phyloP scores from a whole-genome alignment of 1,140 invertebrate species.

The Watersipora subatra region DNA sequence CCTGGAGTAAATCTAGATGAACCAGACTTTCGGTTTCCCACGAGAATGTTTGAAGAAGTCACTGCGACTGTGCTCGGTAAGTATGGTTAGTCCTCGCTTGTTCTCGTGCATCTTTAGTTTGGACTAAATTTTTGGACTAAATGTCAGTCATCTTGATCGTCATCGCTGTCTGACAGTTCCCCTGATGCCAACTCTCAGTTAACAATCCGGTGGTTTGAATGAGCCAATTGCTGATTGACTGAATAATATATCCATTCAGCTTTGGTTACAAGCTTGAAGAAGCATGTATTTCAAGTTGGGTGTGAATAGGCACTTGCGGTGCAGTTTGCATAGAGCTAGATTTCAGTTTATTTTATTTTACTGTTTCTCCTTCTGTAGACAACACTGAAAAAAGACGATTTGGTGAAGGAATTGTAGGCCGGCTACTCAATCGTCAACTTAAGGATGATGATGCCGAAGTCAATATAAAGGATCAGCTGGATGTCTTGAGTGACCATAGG shows the following conservation, averaged over 20 bases:
- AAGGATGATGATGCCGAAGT: slow-evolving; percentile 41
- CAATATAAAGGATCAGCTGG: slow-evolving; percentile 61
- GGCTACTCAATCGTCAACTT: slow-evolving; percentile 54
- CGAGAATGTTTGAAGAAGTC: slow-evolving; percentile 6
- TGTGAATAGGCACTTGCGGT: too few species aligned
- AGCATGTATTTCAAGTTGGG: too few species aligned
- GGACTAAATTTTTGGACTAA: too few species aligned
- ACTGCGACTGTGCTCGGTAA: neutral
- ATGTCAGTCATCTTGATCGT: slow-evolving; percentile 24
- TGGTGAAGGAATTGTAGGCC: slow-evolving; percentile 68
- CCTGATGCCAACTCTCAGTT: slow-evolving; percentile 18
- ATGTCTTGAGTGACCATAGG: slow-evolving; percentile 78
- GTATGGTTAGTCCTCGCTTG: slow-evolving; percentile 7
- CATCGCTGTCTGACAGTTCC: slow-evolving; percentile 20
- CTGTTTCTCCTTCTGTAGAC: slow-evolving; percentile 42
- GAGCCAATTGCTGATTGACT: slow-evolving; percentile 51
- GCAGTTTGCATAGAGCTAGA: too few species aligned
- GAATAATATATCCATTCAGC: slow-evolving; percentile 51
- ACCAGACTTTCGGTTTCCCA: slow-evolving; percentile 8
- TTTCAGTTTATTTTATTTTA: too few species aligned
- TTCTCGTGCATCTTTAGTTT: neutral
- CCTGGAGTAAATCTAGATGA: neutral
- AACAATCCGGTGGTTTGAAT: slow-evolving; percentile 20
- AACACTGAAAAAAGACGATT: slow-evolving; percentile 67
- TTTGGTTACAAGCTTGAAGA: neutral